Evolutionary conservation across 2,888 invertebrate genomes (phyloP).

Genomic region (Mallateleia sp.): DNA sequence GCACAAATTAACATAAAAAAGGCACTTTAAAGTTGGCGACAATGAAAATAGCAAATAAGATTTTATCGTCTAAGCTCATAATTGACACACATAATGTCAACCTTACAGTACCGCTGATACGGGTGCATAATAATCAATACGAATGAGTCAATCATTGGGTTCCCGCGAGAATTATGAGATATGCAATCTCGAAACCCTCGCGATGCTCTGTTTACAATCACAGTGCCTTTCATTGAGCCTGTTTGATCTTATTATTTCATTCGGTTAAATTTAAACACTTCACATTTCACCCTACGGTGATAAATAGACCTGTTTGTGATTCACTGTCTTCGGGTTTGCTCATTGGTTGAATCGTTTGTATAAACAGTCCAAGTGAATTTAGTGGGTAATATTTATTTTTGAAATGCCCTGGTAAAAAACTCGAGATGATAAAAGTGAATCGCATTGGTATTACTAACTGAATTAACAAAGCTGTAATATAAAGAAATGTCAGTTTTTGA

Average conservation of each 20-base stretch:
- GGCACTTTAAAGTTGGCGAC: too few relatives aligned
- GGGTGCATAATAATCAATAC: conserved; percentile 81
- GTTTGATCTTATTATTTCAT: conserved; percentile 89
- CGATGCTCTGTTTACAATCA: conserved; percentile 85
- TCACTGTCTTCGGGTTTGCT: conserved; percentile 61
- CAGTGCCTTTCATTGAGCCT: conserved; percentile 85
- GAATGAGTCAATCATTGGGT: conserved; percentile 77
- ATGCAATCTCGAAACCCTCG: conserved; percentile 83
- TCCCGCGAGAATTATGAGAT: conserved; percentile 84
- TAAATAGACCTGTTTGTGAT: conserved; percentile 67
- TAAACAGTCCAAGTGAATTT: conserved; percentile 57
- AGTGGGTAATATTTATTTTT: conserved; percentile 50
- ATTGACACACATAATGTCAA: conserved; percentile 65
- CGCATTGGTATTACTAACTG: too few relatives aligned
- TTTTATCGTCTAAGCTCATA: conserved; percentile 10
- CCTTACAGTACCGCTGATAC: conserved; percentile 59
- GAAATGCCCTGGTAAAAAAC: conserved; percentile 20
- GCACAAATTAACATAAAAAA: too few relatives aligned
- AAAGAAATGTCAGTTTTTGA: too few relatives aligned
- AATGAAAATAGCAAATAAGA: conserved; percentile 4
- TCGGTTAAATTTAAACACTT: conserved; percentile 88
- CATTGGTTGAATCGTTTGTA: conserved; percentile 64
- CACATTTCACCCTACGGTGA: conserved; percentile 73
- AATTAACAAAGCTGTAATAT: too few relatives aligned
- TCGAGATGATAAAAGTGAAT: conserved; percentile 20